Percentiles rank a stretch among this genome's conserved stretches.
Conservation (phyloP, 2,888 invertebrate genomes). For the Capitulum mitella region DNA sequence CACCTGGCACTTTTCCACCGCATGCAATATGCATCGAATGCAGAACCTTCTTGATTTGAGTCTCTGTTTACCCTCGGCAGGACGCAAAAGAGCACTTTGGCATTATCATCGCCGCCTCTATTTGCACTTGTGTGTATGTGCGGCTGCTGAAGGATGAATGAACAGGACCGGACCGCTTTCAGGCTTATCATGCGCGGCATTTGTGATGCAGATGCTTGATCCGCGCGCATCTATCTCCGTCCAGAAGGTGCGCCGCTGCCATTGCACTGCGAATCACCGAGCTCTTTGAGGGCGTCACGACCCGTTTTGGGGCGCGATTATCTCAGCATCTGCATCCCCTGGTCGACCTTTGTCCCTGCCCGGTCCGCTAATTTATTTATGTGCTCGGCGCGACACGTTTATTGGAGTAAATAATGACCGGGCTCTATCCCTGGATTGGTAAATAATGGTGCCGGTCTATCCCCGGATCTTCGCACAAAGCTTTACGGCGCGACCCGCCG, state of each 20-base stretch:
- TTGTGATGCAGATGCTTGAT: not conserved
- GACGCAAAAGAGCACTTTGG: too few relatives aligned
- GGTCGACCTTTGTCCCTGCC: not conserved
- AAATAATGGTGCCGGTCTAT: not conserved
- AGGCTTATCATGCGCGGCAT: too few relatives aligned
- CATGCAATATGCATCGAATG: too few relatives aligned
- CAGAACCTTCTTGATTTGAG: too few relatives aligned
- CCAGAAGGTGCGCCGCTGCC: not conserved
- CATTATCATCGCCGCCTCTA: not conserved
- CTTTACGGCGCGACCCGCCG: not conserved
- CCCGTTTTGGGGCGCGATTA: not conserved
- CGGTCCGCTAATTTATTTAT: slow-evolving; percentile 5
- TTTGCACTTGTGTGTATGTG: not conserved
- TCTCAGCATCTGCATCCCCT: not conserved
- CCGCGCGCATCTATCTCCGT: not conserved
- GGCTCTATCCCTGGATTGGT: not conserved
- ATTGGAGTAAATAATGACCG: slow-evolving; percentile 14
- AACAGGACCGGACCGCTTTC: too few relatives aligned
- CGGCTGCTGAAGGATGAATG: too few relatives aligned
- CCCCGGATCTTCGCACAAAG: not conserved
- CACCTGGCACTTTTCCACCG: too few relatives aligned
- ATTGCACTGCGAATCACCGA: not conserved
- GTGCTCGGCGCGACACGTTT: slow-evolving; percentile 16
- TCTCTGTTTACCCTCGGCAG: too few relatives aligned
- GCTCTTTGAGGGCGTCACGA: not conserved